Evolutionary conservation across 92 coral and sea anemone species (phyloP).

Genomic region (Epizoanthus scotinus): DNA sequence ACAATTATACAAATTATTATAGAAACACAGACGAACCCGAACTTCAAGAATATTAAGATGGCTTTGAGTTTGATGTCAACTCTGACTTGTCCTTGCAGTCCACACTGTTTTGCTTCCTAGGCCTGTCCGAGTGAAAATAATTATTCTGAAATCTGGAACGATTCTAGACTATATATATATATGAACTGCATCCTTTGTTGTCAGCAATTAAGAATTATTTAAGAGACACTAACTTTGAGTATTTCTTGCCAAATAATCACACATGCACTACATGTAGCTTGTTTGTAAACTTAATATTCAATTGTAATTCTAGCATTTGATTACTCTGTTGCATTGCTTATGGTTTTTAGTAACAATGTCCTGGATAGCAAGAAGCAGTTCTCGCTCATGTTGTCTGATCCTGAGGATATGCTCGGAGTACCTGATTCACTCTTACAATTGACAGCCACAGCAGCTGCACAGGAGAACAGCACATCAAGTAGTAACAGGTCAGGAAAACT

Average conservation of each 20-base stretch:
- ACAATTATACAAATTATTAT: too few relatives aligned
- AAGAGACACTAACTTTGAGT: too few relatives aligned
- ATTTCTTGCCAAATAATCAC: neutral
- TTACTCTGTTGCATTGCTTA: neutral
- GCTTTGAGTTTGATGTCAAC: too few relatives aligned
- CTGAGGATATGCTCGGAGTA: conserved; percentile 65
- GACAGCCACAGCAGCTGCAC: conserved; percentile 67
- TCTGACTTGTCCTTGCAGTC: too few relatives aligned
- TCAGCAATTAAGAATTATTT: too few relatives aligned
- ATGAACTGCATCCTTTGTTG: too few relatives aligned
- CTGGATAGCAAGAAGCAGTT: conserved; percentile 79
- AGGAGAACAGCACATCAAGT: neutral
- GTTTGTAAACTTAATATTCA: neutral
- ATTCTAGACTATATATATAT: too few relatives aligned
- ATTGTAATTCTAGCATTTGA: neutral
- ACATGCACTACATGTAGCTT: neutral
- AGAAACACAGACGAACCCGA: too few relatives aligned
- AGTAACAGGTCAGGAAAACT: neutral
- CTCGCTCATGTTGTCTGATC: conserved; percentile 63
- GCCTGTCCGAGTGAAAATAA: too few relatives aligned
- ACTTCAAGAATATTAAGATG: too few relatives aligned
- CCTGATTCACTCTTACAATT: conserved; percentile 73
- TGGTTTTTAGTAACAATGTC: conserved; percentile 69
- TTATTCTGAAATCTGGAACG: too few relatives aligned
- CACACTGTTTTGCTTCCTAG: too few relatives aligned